Base-by-base conservation (phyloP, 2,113 vertebrate species). In the Nothoprocta pentlandii region DNA sequence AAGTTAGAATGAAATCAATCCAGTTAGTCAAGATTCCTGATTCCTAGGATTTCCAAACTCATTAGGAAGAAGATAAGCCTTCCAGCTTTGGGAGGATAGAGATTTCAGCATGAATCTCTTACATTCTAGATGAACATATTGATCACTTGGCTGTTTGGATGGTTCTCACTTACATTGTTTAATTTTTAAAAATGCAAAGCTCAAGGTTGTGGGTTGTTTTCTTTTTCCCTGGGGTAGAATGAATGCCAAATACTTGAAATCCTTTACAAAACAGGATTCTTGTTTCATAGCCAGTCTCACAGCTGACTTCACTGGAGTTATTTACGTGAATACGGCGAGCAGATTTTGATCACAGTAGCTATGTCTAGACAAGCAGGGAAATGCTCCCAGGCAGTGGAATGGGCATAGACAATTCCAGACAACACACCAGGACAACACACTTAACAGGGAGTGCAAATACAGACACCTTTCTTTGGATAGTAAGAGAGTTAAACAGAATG, bases 231-330 rank as follows among this genome's bases (percentile, higher is more conserved):
- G n/a, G 30, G 44, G 80, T 4, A 87, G 53, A 93, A 87, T 44
- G 74, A 93, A 86, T 49, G 69, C 91, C 83, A 92, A 95, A 94
- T 79, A 42, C 47, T 94, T 86, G 77, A 94, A 96, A 95, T 73
- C 4, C 81, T 76, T 93, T 92, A 66, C 56, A 81, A 94, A 96
- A 81, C 47, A 84, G 80, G 71, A 73, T 87, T 53, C 77, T 94
- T 93, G 92, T 84, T 94, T 86, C 81, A 78, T 59, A 93, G 91
- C 88, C 96, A 94, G 41, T 84, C 86, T 96, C 94, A 93, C 92
- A 95, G 91, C 84, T 95, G 86, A 95, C 66, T 84, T 95, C 92
- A 92, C 66, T 90, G 58, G 44, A 94, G 85, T 75, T 93, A 91
- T 93, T 95, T 91, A 70, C 2, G 0, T 81, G 90, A 90, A 75